A percentile compares a stretch with the other conserved stretches of the same genome.
These are phyloP conservation scores for Phengaris alcon DNA, from an alignment of 2,888 invertebrate genomes.

Conservation along the genomic window DNA sequence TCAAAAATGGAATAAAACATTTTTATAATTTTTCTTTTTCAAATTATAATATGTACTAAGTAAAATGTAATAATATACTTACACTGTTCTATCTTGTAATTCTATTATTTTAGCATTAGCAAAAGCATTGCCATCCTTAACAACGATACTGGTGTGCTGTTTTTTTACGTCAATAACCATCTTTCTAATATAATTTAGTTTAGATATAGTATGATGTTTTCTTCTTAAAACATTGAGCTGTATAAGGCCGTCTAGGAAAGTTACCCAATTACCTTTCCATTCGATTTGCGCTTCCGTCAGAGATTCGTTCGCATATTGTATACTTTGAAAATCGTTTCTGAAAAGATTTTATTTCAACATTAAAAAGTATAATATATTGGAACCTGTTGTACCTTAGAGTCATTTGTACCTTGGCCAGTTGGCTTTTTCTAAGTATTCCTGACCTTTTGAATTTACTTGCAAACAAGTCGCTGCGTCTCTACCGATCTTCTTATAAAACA, in stretches of 20 bases:
- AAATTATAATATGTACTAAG: not conserved
- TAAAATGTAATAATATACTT: not conserved
- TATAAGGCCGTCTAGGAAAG: constrained; percentile 89
- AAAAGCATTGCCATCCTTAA: constrained; percentile 34
- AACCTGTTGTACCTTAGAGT: not conserved
- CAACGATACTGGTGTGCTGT: constrained; percentile 36
- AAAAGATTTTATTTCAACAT: constrained; percentile 4
- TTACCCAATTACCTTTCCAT: constrained; percentile 89
- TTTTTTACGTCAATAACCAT: constrained; percentile 39
- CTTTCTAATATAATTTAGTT: constrained; percentile 73
- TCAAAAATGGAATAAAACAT: not conserved
- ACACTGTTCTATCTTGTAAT: constrained; percentile 44
- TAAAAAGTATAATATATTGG: too few relatives aligned
- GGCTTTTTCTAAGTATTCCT: not conserved
- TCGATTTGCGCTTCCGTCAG: constrained; percentile 56
- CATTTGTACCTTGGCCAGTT: not conserved
- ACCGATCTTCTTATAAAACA: too few relatives aligned
- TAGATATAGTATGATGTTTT: constrained; percentile 78
- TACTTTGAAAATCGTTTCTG: constrained; percentile 53
- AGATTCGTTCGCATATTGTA: constrained; percentile 44
- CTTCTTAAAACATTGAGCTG: constrained; percentile 84
- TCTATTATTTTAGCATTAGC: constrained; percentile 42
- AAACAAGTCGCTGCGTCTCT: too few relatives aligned
- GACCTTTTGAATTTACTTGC: too few relatives aligned
- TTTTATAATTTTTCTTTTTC: too few relatives aligned